Conservation (phyloP, 2,888 invertebrate species). For the Cactoblastis cactorum region DNA sequence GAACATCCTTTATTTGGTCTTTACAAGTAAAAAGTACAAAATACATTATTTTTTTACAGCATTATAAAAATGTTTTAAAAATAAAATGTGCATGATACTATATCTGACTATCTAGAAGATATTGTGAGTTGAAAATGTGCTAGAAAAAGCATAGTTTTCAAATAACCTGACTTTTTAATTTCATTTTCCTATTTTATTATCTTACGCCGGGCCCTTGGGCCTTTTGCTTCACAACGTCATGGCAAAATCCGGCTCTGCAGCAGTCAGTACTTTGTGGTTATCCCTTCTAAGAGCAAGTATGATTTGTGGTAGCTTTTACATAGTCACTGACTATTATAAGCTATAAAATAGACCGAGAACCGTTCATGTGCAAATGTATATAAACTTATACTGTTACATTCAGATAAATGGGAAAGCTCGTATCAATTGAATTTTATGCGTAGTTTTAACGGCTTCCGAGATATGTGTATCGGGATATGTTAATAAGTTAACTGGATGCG, state of each 20-base stretch:
- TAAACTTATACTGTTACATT: constrained; percentile 9
- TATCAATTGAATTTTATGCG: constrained; percentile 14
- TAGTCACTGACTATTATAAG: constrained; percentile 3
- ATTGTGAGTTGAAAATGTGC: no score
- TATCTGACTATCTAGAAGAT: no score
- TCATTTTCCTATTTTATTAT: no score
- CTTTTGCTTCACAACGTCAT: neutral
- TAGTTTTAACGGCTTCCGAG: constrained; percentile 8
- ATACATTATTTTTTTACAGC: no score
- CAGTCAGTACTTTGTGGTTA: constrained; percentile 18
- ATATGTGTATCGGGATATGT: constrained; percentile 13
- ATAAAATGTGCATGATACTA: no score
- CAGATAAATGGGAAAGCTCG: constrained; percentile 11
- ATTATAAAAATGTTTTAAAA: no score
- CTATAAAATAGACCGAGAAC: constrained; percentile 1
- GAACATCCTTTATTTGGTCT: no score
- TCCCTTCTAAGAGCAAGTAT: constrained; percentile 5
- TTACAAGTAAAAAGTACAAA: no score
- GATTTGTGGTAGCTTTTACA: constrained; percentile 11
- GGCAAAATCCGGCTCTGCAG: neutral
- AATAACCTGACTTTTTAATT: no score
- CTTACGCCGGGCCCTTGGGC: no score
- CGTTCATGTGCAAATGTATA: constrained; percentile 12
- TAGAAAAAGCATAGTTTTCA: no score
- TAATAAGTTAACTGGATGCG: constrained; percentile 11